These are phyloP conservation scores for Thereva nobilitata DNA, from an alignment of 2,888 invertebrate genomes.

Conservation along the genomic window DNA sequence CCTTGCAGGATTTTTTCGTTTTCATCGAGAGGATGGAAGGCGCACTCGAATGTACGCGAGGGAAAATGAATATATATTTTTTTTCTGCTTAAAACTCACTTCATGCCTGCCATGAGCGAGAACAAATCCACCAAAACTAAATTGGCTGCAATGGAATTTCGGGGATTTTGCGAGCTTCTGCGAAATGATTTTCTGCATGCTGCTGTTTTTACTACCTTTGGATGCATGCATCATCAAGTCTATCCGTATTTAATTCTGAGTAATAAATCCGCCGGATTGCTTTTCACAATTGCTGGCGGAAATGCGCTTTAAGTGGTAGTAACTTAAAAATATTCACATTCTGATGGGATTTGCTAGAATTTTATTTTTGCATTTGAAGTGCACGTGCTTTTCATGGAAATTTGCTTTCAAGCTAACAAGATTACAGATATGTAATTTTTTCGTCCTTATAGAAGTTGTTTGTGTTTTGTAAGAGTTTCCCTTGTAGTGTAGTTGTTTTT, in stretches of 20 bases:
- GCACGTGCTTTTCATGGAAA: too few species aligned
- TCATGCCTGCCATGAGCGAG: constrained; percentile 13
- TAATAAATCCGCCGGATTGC: constrained; percentile 15
- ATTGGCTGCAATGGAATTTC: constrained; percentile 17
- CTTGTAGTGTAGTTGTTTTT: too few species aligned
- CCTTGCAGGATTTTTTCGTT: too few species aligned
- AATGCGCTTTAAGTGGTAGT: too few species aligned
- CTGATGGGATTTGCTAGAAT: constrained; percentile 1
- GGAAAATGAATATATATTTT: not conserved
- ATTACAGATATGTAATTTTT: too few species aligned
- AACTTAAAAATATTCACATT: not conserved
- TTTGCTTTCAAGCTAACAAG: too few species aligned
- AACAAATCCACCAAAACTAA: constrained; percentile 29
- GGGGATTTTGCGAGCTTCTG: constrained; percentile 18
- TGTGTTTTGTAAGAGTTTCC: too few species aligned
- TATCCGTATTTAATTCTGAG: constrained; percentile 28
- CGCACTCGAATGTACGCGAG: too few species aligned
- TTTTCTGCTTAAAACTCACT: constrained; percentile 17
- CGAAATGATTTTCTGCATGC: constrained; percentile 9
- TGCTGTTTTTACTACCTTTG: constrained; percentile 28
- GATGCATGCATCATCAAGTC: constrained; percentile 26
- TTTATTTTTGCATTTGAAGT: too few species aligned
- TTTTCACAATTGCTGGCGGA: constrained; percentile 2
- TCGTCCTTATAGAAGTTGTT: too few species aligned
- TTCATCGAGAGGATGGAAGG: too few species aligned